Evolutionary conservation across 2,888 invertebrate species (phyloP).

Genomic region (Rhagonycha lutea): DNA sequence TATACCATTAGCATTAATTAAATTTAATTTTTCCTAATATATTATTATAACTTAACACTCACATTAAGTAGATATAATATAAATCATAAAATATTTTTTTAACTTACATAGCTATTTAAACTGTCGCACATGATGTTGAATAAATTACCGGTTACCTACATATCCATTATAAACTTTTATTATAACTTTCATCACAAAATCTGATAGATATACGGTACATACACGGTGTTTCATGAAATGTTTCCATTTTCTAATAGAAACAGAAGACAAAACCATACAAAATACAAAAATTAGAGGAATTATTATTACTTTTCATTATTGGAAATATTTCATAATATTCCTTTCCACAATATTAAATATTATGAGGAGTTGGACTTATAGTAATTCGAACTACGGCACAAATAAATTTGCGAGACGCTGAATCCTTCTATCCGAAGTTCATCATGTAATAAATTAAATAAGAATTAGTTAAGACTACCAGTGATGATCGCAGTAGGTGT

Average conservation of each 20-base stretch:
- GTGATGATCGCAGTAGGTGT: too few species aligned
- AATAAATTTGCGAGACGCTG: too few species aligned
- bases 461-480: too few species aligned
- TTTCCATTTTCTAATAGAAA: not conserved
- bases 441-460: too few species aligned
- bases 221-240: not conserved
- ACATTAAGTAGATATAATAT: not conserved
- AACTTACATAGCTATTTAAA: not conserved
- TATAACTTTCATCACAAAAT: not conserved
- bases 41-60: not conserved
- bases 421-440: too few species aligned
- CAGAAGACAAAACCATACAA: too few species aligned
- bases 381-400: too few species aligned
- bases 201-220: not conserved
- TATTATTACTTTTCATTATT: too few species aligned
- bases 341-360: too few species aligned
- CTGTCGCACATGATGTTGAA: not conserved
- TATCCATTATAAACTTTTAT: not conserved
- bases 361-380: too few species aligned
- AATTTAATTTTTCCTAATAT: not conserved
- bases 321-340: too few species aligned
- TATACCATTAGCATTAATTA: not conserved
- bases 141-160: not conserved
- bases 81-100: not conserved
- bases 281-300: too few species aligned